Conservation (phyloP, 2,888 invertebrate species). For the Drosophila incognita region DNA sequence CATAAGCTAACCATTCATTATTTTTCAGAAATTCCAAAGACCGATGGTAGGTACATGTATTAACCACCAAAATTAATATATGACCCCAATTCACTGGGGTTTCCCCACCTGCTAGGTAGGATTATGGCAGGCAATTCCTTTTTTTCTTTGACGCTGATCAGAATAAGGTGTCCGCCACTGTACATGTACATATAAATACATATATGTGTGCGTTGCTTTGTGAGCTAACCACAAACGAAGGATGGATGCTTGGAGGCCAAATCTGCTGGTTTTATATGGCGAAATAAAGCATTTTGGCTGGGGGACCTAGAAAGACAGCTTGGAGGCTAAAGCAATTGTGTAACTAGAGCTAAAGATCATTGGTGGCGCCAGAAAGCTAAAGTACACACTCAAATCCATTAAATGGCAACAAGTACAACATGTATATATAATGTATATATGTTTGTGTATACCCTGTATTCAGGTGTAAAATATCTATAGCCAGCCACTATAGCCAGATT, state of each 20-base stretch:
- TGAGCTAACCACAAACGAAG: constrained; percentile 10
- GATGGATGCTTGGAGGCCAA: constrained; percentile 9
- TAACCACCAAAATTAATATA: too few relatives aligned
- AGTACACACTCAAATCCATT: background rate
- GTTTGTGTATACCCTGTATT: background rate
- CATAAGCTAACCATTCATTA: too few relatives aligned
- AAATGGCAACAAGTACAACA: background rate
- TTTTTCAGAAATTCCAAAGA: too few relatives aligned
- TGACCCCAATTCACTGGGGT: too few relatives aligned
- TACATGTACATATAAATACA: background rate
- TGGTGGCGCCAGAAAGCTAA: background rate
- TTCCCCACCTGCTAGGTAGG: too few relatives aligned
- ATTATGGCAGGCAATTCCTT: too few relatives aligned
- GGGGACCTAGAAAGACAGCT: background rate
- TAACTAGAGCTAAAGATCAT: constrained; percentile 1
- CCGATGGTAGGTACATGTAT: too few relatives aligned
- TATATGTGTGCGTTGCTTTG: background rate
- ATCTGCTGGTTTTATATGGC: background rate
- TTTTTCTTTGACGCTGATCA: too few relatives aligned
- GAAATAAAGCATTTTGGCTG: background rate
- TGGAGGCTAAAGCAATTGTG: constrained; percentile 8
- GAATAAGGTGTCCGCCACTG: too few relatives aligned
- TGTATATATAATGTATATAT: background rate
- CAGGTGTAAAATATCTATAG: background rate
- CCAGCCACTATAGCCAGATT: background rate